Conservation (phyloP, 2,113 vertebrate species). For the Bettongia penicillata region DNA sequence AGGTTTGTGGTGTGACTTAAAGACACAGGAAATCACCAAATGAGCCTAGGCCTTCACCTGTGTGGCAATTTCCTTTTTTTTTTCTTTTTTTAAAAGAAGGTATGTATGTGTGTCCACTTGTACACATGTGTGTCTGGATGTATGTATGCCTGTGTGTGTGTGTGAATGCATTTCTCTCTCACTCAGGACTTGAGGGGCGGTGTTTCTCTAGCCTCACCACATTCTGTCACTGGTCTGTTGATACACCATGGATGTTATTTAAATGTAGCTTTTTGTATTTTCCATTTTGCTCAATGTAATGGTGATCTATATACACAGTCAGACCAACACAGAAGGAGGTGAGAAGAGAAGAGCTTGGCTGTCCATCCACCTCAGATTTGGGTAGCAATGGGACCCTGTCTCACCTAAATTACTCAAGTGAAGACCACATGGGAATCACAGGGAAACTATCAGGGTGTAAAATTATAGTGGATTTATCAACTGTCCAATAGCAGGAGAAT, state of each 20-base stretch:
- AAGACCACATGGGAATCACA: not conserved
- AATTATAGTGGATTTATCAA: not conserved
- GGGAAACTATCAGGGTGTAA: not conserved
- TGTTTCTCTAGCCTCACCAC: not conserved
- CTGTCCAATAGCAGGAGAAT: not conserved
- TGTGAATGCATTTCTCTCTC: not conserved
- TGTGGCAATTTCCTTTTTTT: not conserved
- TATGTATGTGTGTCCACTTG: not conserved
- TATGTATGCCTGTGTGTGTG: no score
- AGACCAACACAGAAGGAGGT: not conserved
- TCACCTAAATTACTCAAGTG: not conserved
- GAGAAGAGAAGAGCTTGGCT: not conserved
- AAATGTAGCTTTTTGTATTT: not conserved
- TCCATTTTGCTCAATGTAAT: not conserved
- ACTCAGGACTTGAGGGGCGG: not conserved
- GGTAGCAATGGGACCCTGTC: not conserved
- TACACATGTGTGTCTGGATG: not conserved
- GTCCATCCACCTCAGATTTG: not conserved
- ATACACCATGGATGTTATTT: not conserved
- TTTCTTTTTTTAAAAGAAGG: not conserved
- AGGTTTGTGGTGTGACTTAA: not conserved
- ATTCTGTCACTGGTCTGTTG: not conserved
- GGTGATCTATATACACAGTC: not conserved
- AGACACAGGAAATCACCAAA: slow-evolving; percentile 1
- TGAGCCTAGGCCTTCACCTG: not conserved